These are phyloP conservation scores for Lutraria rhynchaena DNA, from an alignment of 1,140 invertebrate genomes.

Conservation along the genomic window DNA sequence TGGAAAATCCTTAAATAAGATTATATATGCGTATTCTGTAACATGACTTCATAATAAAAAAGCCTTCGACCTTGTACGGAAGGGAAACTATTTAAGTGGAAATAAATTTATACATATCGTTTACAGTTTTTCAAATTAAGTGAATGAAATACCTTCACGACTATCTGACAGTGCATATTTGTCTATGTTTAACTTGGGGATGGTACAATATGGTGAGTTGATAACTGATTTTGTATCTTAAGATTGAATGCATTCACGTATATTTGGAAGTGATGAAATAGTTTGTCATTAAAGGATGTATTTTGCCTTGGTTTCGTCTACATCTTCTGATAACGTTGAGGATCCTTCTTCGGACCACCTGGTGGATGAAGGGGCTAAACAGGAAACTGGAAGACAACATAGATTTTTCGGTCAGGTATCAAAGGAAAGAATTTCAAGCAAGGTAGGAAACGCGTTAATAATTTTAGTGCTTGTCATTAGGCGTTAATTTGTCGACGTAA, in stretches of 20 bases:
- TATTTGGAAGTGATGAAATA: background rate
- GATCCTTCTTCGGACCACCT: background rate
- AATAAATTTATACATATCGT: background rate
- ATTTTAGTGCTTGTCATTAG: too few relatives aligned
- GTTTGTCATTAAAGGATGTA: slow-evolving; percentile 12
- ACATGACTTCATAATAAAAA: slow-evolving; percentile 19
- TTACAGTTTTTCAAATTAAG: slow-evolving; percentile 1
- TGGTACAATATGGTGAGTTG: slow-evolving; percentile 5
- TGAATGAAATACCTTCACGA: slow-evolving; percentile 8
- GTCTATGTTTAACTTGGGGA: background rate
- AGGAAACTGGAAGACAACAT: too few relatives aligned
- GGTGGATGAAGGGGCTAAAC: too few relatives aligned
- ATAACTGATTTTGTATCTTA: background rate
- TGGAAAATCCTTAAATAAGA: slow-evolving; percentile 42
- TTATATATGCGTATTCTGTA: background rate
- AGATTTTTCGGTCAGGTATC: too few relatives aligned
- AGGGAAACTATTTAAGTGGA: slow-evolving; percentile 10
- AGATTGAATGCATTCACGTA: background rate
- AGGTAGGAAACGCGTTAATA: too few relatives aligned
- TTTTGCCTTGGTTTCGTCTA: slow-evolving; percentile 42
- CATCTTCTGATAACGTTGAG: background rate
- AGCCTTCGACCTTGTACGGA: background rate
- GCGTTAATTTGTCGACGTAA: too few relatives aligned
- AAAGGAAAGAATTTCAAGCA: too few relatives aligned
- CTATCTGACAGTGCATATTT: slow-evolving; percentile 30